These are phyloP conservation scores for Plumapathes pennacea DNA, from an alignment of 92 coral and sea anemone species.

Conservation along the genomic window DNA sequence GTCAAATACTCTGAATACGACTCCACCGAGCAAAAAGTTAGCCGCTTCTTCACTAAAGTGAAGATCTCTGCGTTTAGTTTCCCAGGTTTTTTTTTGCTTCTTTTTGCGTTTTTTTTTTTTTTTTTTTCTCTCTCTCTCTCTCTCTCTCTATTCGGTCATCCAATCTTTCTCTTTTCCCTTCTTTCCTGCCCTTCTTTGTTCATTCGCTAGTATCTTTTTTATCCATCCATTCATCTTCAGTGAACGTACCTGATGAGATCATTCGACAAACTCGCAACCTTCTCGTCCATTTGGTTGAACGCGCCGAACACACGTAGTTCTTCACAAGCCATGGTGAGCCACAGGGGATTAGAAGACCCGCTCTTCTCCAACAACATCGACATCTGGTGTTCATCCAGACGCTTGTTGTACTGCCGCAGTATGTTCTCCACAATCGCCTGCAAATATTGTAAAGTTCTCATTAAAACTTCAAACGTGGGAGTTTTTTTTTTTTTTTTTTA, in stretches of 20 bases:
- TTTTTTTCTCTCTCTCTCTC: no score
- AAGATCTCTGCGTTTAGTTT: no score
- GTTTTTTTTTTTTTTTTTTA: no score
- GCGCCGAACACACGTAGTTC: slow-evolving; percentile 94
- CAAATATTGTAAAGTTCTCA: slow-evolving; percentile 48
- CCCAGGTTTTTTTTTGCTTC: no score
- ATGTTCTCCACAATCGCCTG: slow-evolving; percentile 96
- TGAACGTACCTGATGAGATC: slow-evolving; percentile 79
- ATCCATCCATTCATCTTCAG: not conserved
- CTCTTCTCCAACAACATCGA: slow-evolving; percentile 74
- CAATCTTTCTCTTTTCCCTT: no score
- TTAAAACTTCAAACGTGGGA: slow-evolving; percentile 69
- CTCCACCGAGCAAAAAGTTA: no score
- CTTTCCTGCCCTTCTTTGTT: no score
- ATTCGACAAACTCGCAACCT: slow-evolving; percentile 80
- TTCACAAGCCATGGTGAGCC: slow-evolving; percentile 96
- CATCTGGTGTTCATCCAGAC: slow-evolving; percentile 95
- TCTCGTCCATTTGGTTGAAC: slow-evolving; percentile 90
- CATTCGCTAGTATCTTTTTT: no score
- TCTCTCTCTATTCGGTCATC: no score
- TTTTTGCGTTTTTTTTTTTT: no score
- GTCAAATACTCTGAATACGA: not conserved
- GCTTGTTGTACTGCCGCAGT: slow-evolving; percentile 90
- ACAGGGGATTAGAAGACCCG: slow-evolving; percentile 95
- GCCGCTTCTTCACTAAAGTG: no score